These are phyloP conservation scores for Ahaetulla prasina DNA, from an alignment of 2,113 vertebrate species.

Conservation along the genomic window DNA sequence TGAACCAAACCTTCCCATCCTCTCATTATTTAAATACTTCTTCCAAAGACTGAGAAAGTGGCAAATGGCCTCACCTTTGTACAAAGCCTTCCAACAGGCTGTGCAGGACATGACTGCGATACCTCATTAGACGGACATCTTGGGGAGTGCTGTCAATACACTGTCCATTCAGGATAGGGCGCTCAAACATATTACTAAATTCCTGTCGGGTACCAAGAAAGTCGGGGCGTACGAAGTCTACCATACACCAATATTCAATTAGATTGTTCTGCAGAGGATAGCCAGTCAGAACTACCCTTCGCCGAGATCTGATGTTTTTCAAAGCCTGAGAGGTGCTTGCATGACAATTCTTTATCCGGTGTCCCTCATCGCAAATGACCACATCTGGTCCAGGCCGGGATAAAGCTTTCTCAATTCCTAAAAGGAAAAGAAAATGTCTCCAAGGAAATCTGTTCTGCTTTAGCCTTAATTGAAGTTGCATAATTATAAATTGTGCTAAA, in stretches of 20 bases:
- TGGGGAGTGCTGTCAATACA: slow-evolving; percentile 96
- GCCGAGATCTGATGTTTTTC: slow-evolving; percentile 93
- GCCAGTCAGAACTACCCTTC: slow-evolving; percentile 91
- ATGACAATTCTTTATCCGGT: slow-evolving; percentile 98
- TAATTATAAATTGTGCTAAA: not conserved
- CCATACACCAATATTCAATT: slow-evolving; percentile 99
- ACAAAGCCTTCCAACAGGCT: slow-evolving; percentile 97
- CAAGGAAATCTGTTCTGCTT: not conserved
- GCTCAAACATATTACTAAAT: slow-evolving; percentile 99
- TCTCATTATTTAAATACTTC: not conserved
- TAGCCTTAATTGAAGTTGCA: not conserved
- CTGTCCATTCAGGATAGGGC: slow-evolving; percentile 96
- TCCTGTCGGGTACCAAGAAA: slow-evolving; percentile 96
- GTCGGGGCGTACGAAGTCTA: slow-evolving; percentile 95
- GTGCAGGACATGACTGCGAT: slow-evolving; percentile 96
- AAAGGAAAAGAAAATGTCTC: not conserved
- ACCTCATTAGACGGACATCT: slow-evolving; percentile 94
- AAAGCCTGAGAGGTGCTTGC: slow-evolving; percentile 96
- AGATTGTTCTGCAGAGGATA: slow-evolving; percentile 98
- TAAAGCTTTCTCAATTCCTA: slow-evolving; percentile 93
- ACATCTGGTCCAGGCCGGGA: slow-evolving; percentile 92
- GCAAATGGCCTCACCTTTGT: slow-evolving; percentile 80
- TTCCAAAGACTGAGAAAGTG: fast-evolving
- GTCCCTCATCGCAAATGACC: slow-evolving; percentile 97
- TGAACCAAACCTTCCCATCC: not conserved